phyloP scores from a whole-genome alignment of 1,140 invertebrate genomes.

The Drosophila dunni region DNA sequence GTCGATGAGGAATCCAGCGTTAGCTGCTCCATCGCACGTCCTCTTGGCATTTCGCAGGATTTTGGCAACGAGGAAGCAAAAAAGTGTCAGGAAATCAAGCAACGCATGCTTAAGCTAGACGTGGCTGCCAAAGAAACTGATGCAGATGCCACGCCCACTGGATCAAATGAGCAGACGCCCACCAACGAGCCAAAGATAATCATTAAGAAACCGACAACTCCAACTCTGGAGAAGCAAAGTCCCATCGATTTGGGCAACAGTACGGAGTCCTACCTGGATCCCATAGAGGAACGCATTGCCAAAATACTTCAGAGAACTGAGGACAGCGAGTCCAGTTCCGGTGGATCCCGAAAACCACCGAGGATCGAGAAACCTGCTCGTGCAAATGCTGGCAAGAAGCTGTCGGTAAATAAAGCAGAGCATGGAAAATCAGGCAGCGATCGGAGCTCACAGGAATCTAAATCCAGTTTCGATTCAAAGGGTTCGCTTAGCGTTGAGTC shows the following conservation, averaged over 20 bases:
- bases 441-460: constrained; percentile 85
- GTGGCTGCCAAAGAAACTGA: constrained; percentile 50
- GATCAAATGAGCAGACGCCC: constrained; percentile 65
- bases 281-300: constrained; percentile 78
- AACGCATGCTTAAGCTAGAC: constrained; percentile 78
- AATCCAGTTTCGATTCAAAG: constrained; percentile 87
- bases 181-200: constrained; percentile 67
- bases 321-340: constrained; percentile 82
- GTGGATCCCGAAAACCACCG: constrained; percentile 72
- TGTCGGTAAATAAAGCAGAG: constrained; percentile 64
- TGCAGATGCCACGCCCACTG: constrained; percentile 50
- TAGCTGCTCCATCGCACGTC: constrained; percentile 91
- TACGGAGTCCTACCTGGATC: constrained; percentile 77
- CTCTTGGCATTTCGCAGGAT: constrained; percentile 90
- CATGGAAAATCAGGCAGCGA: constrained; percentile 78
- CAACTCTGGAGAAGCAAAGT: constrained; percentile 87
- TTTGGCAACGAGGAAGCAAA: constrained; percentile 87
- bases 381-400: constrained; percentile 69
- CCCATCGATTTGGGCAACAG: constrained; percentile 86
- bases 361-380: constrained; percentile 79
- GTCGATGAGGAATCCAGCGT: constrained; percentile 91
- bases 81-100: constrained; percentile 84
- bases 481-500: constrained; percentile 88
- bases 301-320: constrained; percentile 74
- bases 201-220: constrained; percentile 86